Conservation (phyloP, 2,888 invertebrate species). For the Micoletzkya japonica region DNA sequence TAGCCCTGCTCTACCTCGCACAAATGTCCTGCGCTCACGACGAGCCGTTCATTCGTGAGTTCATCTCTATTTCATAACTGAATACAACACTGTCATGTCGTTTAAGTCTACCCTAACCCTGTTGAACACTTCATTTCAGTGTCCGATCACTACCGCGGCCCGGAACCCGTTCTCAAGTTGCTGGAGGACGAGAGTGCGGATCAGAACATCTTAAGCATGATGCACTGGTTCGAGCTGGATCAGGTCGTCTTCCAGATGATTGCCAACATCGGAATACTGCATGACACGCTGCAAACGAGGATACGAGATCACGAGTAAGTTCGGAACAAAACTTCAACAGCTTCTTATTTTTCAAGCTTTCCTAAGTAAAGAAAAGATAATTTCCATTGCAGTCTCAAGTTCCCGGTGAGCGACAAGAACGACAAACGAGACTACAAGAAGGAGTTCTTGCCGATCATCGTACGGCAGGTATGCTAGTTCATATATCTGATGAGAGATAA, state of each 20-base stretch:
- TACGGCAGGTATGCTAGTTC: constrained; percentile 1
- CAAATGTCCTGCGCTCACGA: constrained; percentile 46
- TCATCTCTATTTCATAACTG: neutral
- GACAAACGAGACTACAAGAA: constrained; percentile 1
- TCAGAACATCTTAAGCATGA: constrained; percentile 34
- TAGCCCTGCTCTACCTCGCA: constrained; percentile 48
- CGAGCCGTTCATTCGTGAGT: constrained; percentile 49
- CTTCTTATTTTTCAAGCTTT: no score
- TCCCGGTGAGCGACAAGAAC: neutral
- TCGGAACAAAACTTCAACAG: no score
- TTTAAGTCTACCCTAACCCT: no score
- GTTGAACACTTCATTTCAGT: constrained; percentile 34
- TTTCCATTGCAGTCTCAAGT: constrained; percentile 2
- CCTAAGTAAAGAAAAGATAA: neutral
- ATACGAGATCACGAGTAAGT: constrained; percentile 32
- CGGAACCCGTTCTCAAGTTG: constrained; percentile 33
- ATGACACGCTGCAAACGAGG: constrained; percentile 43
- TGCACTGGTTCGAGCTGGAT: constrained; percentile 51
- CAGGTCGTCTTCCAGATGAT: constrained; percentile 49
- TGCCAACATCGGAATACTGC: constrained; percentile 44
- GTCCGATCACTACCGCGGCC: constrained; percentile 40
- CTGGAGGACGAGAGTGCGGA: constrained; percentile 36
- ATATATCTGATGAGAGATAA: constrained; percentile 4
- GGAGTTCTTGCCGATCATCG: constrained; percentile 20
- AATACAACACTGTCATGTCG: neutral